Evolutionary conservation across 2,113 vertebrate genomes (phyloP), one percentile per base, ranked within the genome.

Genomic region (Cettia cetti): DNA sequence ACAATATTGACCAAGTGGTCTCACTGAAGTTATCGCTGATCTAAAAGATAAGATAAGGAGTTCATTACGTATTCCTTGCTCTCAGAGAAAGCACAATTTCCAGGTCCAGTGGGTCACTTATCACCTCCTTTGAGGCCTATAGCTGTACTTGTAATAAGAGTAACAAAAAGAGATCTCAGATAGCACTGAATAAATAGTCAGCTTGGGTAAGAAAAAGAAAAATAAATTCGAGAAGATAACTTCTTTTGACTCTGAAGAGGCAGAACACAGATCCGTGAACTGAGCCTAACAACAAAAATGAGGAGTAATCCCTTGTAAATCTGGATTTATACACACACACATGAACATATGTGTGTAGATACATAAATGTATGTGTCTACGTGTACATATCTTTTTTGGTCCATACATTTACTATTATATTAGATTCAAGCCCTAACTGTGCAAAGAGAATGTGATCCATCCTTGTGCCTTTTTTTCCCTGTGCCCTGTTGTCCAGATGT

Each of bases 401-500:
- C 9, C 19, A 20, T 39, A 27, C 23, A n/a, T 77, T 56, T 82
- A n/a, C 57, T 69, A 47, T 9, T 9, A 61, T 21, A 52, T 1
- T 3, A 79, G 47, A 76, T 24, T 82, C 33, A 64, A 61, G 18
- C 17, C 33, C 68, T 68, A 87, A 85, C 17, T 66, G 39, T 35
- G 40, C 71, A 86, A 69, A 57, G 20, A 70, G 54, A 96, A 71
- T 22, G 15, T 52, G 60, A 26, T 70, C 71, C 66, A 69, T 86
- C 63, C 53, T 57, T 69, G 57, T 70, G 71, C 14, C 33, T 81
- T 74, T 92, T 78, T 84, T n/a, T 17, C 4, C 33, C 40, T 72
- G 9, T 90, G 60, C 65, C 64, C 72, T 76, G 50, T 15, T 79
- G 78, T 78, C 92, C 95, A 96, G 92, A 91, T 95, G 74, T 80